A percentile compares a stretch with the other conserved stretches of the same genome.
Evolutionary conservation across 2,113 vertebrate genomes (phyloP).

Genomic region (Cyanistes caeruleus): DNA sequence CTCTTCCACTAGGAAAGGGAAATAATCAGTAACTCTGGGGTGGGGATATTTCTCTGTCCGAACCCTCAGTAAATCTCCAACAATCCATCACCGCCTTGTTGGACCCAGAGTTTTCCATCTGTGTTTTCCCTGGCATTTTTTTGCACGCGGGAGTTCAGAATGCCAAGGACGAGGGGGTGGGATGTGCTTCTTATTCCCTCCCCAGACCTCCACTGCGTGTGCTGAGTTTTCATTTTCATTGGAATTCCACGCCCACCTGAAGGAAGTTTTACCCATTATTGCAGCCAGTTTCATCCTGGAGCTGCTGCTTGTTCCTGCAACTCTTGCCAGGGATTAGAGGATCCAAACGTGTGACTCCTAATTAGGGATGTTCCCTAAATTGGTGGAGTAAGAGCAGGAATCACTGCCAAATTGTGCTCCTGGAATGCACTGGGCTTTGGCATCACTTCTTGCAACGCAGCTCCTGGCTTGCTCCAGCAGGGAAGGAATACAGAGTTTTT

Average conservation of each 20-base stretch:
- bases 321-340: background rate
- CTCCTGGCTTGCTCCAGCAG: background rate
- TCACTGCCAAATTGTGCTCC: background rate
- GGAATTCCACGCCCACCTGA: background rate
- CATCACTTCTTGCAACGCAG: background rate
- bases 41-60: accelerated
- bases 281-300: background rate
- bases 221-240: background rate
- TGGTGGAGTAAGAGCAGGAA: background rate
- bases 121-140: background rate
- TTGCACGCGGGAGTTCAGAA: background rate
- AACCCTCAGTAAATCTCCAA: accelerated
- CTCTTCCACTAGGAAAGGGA: background rate
- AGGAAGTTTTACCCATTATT: background rate
- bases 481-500: background rate
- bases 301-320: background rate
- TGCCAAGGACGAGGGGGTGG: background rate
- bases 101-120: background rate
- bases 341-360: background rate
- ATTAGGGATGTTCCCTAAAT: background rate
- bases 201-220: accelerated
- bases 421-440: background rate
- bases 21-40: background rate
- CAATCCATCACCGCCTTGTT: accelerated
- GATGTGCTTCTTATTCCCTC: background rate